Evolutionary conservation across 1,140 invertebrate genomes (phyloP).

Genomic region (Mizuhopecten yessoensis): DNA sequence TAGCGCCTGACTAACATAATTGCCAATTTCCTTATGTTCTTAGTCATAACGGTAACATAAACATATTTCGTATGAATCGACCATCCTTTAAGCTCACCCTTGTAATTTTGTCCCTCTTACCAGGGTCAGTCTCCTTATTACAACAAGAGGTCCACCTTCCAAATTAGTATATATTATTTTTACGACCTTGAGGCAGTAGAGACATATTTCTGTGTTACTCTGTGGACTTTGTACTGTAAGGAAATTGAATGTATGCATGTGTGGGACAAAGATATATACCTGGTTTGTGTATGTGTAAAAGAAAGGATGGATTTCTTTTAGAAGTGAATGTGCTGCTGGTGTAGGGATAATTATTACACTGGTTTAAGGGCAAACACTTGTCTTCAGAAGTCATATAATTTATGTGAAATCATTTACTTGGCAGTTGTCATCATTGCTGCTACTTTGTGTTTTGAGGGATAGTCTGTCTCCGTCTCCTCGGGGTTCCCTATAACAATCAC

Average conservation of each 20-base stretch:
- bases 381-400: too few relatives aligned
- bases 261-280: neutral
- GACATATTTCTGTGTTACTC: neutral
- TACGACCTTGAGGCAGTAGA: neutral
- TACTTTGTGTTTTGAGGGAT: too few relatives aligned
- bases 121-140: conserved; percentile 5
- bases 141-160: neutral
- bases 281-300: neutral
- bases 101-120: neutral
- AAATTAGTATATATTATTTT: neutral
- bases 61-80: conserved; percentile 19
- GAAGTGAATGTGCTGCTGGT: neutral
- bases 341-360: too few relatives aligned
- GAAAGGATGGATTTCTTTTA: neutral
- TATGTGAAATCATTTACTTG: too few relatives aligned
- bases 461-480: too few relatives aligned
- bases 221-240: neutral
- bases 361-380: too few relatives aligned
- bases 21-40: conserved; percentile 26
- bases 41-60: conserved; percentile 35
- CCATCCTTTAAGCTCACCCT: neutral
- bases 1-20: conserved; percentile 30
- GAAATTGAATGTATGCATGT: neutral
- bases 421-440: too few relatives aligned
- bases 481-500: too few relatives aligned